Evolutionary conservation across 2,113 vertebrate genomes (phyloP).

Genomic region (Taurulus bubalis): DNA sequence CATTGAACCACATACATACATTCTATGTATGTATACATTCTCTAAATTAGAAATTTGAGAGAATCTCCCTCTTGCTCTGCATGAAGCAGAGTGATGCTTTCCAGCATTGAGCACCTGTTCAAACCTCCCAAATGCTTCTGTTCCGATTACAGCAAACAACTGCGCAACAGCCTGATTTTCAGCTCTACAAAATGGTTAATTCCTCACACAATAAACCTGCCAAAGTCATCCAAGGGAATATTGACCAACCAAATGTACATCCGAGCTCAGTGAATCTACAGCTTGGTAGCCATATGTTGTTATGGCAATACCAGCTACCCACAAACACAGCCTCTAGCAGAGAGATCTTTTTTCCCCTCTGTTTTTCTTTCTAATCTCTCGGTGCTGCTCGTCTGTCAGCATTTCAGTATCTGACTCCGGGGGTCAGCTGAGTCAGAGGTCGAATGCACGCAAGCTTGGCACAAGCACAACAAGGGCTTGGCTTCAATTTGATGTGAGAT

Average conservation of each 20-base stretch:
- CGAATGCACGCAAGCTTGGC: conserved; percentile 50
- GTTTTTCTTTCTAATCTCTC: conserved; percentile 60
- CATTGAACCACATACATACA: not conserved
- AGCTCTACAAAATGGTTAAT: conserved; percentile 68
- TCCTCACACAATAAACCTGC: conserved; percentile 61
- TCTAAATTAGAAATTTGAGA: conserved; percentile 36
- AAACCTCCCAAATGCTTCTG: conserved; percentile 42
- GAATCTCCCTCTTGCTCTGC: conserved; percentile 6
- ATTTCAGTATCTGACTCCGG: conserved; percentile 60
- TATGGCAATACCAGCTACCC: conserved; percentile 70
- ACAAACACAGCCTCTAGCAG: conserved; percentile 65
- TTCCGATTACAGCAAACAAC: conserved; percentile 49
- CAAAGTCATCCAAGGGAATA: conserved; percentile 62
- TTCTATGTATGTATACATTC: too few relatives aligned
- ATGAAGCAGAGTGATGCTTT: conserved; percentile 17
- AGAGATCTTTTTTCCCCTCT: conserved; percentile 6
- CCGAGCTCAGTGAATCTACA: conserved; percentile 70
- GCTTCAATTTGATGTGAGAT: conserved; percentile 12
- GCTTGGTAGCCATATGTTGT: conserved; percentile 79
- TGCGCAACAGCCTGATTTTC: conserved; percentile 56
- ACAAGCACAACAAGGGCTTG: conserved; percentile 55
- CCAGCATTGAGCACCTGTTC: conserved; percentile 55
- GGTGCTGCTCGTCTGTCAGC: conserved; percentile 62
- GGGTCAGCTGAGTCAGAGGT: conserved; percentile 73
- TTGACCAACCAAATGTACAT: conserved; percentile 73